Base-by-base conservation (phyloP, 2,797 vertebrate species). In the Lophotriccus pileatus region DNA sequence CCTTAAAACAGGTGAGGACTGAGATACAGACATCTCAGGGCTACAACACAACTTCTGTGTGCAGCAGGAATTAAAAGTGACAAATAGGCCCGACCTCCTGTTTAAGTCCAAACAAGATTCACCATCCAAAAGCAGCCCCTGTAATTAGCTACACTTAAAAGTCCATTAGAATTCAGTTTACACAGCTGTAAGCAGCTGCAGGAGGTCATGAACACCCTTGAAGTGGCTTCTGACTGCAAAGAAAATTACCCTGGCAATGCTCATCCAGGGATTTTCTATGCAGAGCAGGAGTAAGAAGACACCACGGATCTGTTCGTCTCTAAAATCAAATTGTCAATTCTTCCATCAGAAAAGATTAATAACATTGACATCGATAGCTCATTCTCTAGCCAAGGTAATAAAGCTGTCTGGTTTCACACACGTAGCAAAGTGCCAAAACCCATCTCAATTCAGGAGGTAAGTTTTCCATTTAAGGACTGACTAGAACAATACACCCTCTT, bases 121-220 rank as follows among this genome's bases (percentile, higher is more conserved):
- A 59, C 23, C 52, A 47, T 2, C 59, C 32, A 72, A 64, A 66
- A 77, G 32, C 78, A 84, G 58, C 49, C 66, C 72, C 69, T 1
- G 1, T 77, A 85, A 88, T 93, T 70, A 94, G 67, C 76, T 60
- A 37, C 50, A 82, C 56, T 90, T 70, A 28, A 2, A 88, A 82
- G 27, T 49, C 72, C 73, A 90, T 81, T 85, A 89, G 67, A 91
- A 83, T 53, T 66, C 52, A 46, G n/a, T 83, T 77, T 80, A 52
- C 84, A 80, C 84, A 92, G 95, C 88, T 90, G 49, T 49, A 59
- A 77, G 62, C 72, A 92, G 81, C 84, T 87, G 87, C 84, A 92
- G 91, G 91, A 88, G 79, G 76, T 44, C 77, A 90, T 32, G 62
- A 88, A 80, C 60, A 53, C 46, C n/a, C 59, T 66, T 2, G 0